These are phyloP conservation scores for Hafferia zeledoni DNA, from an alignment of 2,797 vertebrate genomes.

Conservation along the genomic window DNA sequence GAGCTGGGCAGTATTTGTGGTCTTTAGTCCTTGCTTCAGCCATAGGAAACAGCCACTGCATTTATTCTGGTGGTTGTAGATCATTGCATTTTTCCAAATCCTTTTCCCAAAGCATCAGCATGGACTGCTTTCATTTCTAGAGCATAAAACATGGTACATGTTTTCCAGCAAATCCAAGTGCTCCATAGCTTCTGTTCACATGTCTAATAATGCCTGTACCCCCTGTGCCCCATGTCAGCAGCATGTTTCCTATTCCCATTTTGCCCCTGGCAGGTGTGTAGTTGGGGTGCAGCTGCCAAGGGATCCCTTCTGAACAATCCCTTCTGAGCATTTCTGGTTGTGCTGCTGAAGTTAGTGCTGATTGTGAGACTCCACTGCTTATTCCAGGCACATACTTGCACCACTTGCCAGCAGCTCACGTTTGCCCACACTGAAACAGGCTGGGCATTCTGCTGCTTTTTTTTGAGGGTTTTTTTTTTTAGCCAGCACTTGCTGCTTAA, in stretches of 20 bases:
- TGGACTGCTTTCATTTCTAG: not conserved
- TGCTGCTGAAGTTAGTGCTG: not conserved
- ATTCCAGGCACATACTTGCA: conserved; percentile 4
- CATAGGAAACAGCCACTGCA: not conserved
- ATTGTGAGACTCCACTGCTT: not conserved
- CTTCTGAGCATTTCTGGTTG: not conserved
- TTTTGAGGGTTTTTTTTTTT: not conserved
- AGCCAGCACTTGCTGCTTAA: not conserved
- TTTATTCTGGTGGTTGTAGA: not conserved
- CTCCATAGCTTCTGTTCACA: not conserved
- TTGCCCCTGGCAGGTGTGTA: not conserved
- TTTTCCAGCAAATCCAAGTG: not conserved
- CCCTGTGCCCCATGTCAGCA: not conserved
- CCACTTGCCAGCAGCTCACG: conserved; percentile 2
- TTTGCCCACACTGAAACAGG: conserved; percentile 38
- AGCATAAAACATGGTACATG: not conserved
- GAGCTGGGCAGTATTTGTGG: not conserved
- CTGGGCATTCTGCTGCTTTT: not conserved
- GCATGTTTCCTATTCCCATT: not conserved
- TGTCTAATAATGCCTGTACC: not conserved
- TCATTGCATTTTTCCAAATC: not conserved
- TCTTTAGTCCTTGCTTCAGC: not conserved
- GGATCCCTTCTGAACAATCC: not conserved
- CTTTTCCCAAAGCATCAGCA: not conserved
- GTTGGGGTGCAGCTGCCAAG: not conserved